Evolutionary conservation across 2,113 vertebrate genomes (phyloP).

Genomic region (Aspidoscelis tigris): DNA sequence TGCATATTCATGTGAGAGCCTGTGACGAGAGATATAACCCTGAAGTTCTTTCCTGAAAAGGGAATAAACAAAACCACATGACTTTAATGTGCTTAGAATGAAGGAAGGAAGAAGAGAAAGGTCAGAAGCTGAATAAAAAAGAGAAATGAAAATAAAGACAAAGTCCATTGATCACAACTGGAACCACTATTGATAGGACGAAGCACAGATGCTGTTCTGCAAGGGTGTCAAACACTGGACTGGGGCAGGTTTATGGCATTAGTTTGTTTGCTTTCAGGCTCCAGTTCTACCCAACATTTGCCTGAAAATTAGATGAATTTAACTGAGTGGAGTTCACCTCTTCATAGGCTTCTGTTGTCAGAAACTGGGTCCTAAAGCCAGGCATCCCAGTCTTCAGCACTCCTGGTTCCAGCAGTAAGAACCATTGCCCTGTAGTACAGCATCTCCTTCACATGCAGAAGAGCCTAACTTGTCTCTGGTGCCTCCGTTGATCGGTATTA

Average conservation of each 20-base stretch:
- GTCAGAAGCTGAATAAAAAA: neutral
- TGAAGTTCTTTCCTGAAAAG: neutral
- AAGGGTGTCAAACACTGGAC: neutral
- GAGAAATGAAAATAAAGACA: neutral
- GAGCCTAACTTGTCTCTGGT: no score
- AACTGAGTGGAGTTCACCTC: neutral
- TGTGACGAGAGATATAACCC: no score
- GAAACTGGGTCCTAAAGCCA: neutral
- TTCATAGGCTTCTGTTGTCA: neutral
- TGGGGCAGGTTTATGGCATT: neutral
- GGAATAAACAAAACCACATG: conserved; percentile 26
- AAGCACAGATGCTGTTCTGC: neutral
- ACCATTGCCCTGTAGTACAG: no score
- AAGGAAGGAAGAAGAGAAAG: neutral
- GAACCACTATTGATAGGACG: neutral
- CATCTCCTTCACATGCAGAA: no score
- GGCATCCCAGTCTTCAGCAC: no score
- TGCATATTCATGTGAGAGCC: neutral
- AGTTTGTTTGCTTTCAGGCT: neutral
- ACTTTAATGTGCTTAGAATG: neutral
- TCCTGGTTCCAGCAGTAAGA: no score
- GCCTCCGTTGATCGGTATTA: no score
- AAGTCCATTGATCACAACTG: neutral
- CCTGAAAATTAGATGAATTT: neutral
- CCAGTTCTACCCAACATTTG: neutral